Base-by-base conservation (phyloP, 2,888 invertebrate genomes). In the Epicampocera succincta region DNA sequence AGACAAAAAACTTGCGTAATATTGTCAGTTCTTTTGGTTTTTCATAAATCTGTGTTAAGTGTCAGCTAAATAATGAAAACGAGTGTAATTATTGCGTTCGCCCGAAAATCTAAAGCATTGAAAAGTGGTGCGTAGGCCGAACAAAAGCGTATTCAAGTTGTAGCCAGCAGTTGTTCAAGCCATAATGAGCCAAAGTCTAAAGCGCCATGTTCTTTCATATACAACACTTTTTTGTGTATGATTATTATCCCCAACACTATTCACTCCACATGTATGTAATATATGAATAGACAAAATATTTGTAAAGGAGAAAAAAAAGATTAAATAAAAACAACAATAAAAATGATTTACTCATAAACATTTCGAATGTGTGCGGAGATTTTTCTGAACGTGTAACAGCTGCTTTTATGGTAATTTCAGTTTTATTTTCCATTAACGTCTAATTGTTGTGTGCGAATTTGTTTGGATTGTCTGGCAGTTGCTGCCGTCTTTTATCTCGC, bases 81-180 rank as follows among this genome's bases (percentile, higher is more conserved):
- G 25, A 46, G 15, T 29, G 1, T 42, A 65, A 29, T 52, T 46
- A 15, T 56, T 71, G 29, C 48, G 56, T 56, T 65, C 33, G 50
- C 63, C 48, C 44, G 6, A 15, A 69, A 71, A 58, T 58, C 33
- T 17, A 71, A 65, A 42, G 61, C 46, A 38, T 54, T 21, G 15
- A 61, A 65, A 15, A 71, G 19, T 42, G 61, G n/a, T 75, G 78
- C 69, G 71, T 78, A 50, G 72, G 72, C 50, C 60, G 58, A 66
- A 72, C 58, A 71, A 77, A 33, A 63, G 63, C 17, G 12, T 38
- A 72, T 48, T 65, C n/a, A 12, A 50, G 15, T 56, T 65, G 33
- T 25, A 44, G 50, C 42, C 50, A 65, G 15, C 56, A 56, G 33
- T 65, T 54, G 33, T 38, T 29, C 15, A 21, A 15, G 29, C 52